Conservation (phyloP, 2,888 invertebrate species). For the Zaprionus bogoriensis region DNA sequence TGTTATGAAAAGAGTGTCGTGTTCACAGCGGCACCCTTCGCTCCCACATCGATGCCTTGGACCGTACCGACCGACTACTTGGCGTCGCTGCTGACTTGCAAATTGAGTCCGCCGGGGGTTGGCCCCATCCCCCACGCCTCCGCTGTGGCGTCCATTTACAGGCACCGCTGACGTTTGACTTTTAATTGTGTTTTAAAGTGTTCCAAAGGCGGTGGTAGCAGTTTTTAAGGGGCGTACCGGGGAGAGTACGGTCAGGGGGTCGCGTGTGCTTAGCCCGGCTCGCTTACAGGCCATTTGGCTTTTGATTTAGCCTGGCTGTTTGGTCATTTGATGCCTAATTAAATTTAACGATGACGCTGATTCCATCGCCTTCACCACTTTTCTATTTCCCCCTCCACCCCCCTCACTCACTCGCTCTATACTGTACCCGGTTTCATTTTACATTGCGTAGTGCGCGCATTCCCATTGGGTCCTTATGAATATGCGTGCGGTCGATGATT, state of each 20-base stretch:
- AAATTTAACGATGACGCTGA: slow-evolving; percentile 79
- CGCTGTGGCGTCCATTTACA: slow-evolving; percentile 62
- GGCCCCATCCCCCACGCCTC: no score
- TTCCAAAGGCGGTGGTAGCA: slow-evolving; percentile 15
- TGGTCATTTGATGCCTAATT: slow-evolving; percentile 81
- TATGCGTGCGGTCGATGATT: not conserved
- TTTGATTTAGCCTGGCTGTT: slow-evolving; percentile 72
- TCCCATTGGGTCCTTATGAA: not conserved
- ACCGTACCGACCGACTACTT: slow-evolving; percentile 56
- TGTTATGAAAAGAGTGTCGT: slow-evolving; percentile 74
- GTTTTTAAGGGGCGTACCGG: not conserved
- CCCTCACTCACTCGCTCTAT: not conserved
- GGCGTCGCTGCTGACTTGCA: slow-evolving; percentile 64
- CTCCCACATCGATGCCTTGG: slow-evolving; percentile 32
- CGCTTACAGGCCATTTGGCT: slow-evolving; percentile 75
- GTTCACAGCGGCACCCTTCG: slow-evolving; percentile 17
- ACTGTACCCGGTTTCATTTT: slow-evolving; percentile 38
- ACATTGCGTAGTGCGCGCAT: slow-evolving; percentile 26
- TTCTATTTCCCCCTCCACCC: not conserved
- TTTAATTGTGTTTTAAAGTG: slow-evolving; percentile 76
- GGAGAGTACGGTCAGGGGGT: not conserved
- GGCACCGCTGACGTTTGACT: slow-evolving; percentile 64
- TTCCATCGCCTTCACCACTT: slow-evolving; percentile 40
- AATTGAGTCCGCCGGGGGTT: slow-evolving; percentile 73
- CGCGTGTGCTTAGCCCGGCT: slow-evolving; percentile 32